phyloP scores from a whole-genome alignment of 2,797 vertebrate genomes.

The Threskiornis aethiopicus region DNA sequence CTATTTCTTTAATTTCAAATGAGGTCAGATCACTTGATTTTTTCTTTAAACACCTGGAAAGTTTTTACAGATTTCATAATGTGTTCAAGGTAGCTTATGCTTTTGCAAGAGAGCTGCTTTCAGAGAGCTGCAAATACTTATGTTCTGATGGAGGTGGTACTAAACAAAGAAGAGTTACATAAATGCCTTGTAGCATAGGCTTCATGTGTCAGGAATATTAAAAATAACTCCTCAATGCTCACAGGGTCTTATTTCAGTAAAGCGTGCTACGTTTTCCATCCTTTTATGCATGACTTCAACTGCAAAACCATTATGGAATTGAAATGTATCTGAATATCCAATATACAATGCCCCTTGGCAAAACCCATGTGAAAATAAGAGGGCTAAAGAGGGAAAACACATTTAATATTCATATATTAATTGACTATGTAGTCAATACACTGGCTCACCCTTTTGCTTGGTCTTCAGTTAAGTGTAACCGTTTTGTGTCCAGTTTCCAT shows the following conservation, averaged over 20 bases:
- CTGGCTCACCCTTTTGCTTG: neutral
- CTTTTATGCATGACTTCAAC: conserved; percentile 17
- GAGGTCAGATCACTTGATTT: neutral
- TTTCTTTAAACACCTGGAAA: neutral
- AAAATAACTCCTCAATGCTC: conserved; percentile 11
- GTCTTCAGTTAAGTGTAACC: neutral
- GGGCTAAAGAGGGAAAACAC: neutral
- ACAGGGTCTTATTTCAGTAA: conserved; percentile 3
- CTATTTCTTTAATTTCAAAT: neutral
- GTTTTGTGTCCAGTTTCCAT: neutral
- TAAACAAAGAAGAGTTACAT: conserved; percentile 26
- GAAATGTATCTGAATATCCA: neutral
- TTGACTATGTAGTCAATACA: neutral
- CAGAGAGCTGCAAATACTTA: neutral
- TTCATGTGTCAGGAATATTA: conserved; percentile 5
- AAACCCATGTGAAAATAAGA: neutral
- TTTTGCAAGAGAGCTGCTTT: neutral
- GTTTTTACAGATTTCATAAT: neutral
- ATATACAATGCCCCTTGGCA: neutral
- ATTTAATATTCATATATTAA: neutral
- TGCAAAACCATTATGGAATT: neutral
- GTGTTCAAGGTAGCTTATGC: neutral
- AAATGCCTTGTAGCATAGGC: neutral
- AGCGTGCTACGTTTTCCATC: neutral
- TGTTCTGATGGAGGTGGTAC: conserved; percentile 18